Evolutionary conservation across 2,888 invertebrate species (phyloP).

Genomic region (Melinaea marsaeus): DNA sequence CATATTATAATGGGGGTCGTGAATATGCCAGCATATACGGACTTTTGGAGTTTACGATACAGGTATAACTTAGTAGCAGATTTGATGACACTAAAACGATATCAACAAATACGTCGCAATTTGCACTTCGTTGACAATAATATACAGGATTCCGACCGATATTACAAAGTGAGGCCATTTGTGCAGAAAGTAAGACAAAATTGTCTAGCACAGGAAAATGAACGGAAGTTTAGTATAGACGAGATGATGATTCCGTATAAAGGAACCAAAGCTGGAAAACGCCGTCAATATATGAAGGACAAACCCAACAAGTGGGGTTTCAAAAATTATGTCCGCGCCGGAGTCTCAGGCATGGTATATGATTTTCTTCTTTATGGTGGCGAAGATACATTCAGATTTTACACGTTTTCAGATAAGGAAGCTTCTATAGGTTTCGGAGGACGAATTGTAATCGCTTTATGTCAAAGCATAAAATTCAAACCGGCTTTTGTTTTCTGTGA

Average conservation of each 20-base stretch:
- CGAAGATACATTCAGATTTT: slow-evolving; percentile 35
- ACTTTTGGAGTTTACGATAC: slow-evolving; percentile 25
- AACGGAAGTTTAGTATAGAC: slow-evolving; percentile 36
- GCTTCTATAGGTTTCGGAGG: slow-evolving; percentile 36
- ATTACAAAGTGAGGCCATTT: slow-evolving; percentile 23
- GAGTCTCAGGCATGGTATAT: slow-evolving; percentile 41
- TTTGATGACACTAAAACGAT: slow-evolving; percentile 25
- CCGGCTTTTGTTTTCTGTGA: slow-evolving; percentile 27
- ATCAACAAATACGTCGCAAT: slow-evolving; percentile 24
- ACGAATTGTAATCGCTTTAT: slow-evolving; percentile 37
- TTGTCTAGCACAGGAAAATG: slow-evolving; percentile 28
- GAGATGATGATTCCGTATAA: slow-evolving; percentile 46
- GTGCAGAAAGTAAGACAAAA: slow-evolving; percentile 14
- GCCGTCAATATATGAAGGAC: slow-evolving; percentile 40
- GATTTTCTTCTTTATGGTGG: slow-evolving; percentile 44
- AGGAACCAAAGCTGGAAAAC: slow-evolving; percentile 40
- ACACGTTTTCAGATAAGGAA: slow-evolving; percentile 35
- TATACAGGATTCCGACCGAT: slow-evolving; percentile 18
- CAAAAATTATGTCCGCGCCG: slow-evolving; percentile 40
- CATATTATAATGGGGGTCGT: slow-evolving; percentile 18
- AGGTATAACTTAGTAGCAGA: slow-evolving; percentile 25
- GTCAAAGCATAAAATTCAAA: slow-evolving; percentile 27
- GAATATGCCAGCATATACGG: slow-evolving; percentile 24
- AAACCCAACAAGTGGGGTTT: slow-evolving; percentile 46
- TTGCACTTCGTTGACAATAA: slow-evolving; percentile 27